Percentiles rank a stretch among this genome's conserved stretches.
phyloP scores from a whole-genome alignment of 2,888 invertebrate species.

The Dasypolia templi region DNA sequence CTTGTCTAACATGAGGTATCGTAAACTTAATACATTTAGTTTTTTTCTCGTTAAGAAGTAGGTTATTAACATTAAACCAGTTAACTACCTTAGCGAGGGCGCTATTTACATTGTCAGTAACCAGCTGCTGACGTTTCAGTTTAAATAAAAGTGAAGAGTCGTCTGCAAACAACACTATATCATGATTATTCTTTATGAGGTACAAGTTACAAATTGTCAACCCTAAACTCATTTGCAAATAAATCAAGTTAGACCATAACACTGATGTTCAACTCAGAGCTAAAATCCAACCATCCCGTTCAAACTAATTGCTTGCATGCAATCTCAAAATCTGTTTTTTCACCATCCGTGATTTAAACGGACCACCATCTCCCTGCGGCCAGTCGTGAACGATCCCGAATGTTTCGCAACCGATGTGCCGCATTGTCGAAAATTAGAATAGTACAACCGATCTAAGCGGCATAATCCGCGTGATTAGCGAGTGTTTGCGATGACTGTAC shows the following conservation, averaged over 20 bases:
- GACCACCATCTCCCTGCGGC: slow-evolving; percentile 14
- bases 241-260: background rate
- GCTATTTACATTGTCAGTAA: too few relatives aligned
- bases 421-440: slow-evolving; percentile 59
- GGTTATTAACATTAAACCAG: too few relatives aligned
- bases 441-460: slow-evolving; percentile 48
- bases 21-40: too few relatives aligned
- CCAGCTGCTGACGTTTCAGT: too few relatives aligned
- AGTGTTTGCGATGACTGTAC: slow-evolving; percentile 49
- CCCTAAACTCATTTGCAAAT: background rate
- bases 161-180: too few relatives aligned
- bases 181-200: too few relatives aligned
- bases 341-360: slow-evolving; percentile 12
- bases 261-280: background rate
- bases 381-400: slow-evolving; percentile 21
- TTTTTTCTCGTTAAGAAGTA: too few relatives aligned
- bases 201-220: too few relatives aligned
- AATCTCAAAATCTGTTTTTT: slow-evolving; percentile 27
- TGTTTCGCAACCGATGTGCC: slow-evolving; percentile 59
- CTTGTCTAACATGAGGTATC: too few relatives aligned
- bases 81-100: too few relatives aligned
- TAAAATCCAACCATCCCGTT: background rate
- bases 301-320: slow-evolving; percentile 28
- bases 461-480: slow-evolving; percentile 54
- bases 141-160: too few relatives aligned